Evolutionary conservation across 2,113 vertebrate species (phyloP), one percentile per base, ranked within the genome.

Genomic region (Hymenochirus boettgeri): DNA sequence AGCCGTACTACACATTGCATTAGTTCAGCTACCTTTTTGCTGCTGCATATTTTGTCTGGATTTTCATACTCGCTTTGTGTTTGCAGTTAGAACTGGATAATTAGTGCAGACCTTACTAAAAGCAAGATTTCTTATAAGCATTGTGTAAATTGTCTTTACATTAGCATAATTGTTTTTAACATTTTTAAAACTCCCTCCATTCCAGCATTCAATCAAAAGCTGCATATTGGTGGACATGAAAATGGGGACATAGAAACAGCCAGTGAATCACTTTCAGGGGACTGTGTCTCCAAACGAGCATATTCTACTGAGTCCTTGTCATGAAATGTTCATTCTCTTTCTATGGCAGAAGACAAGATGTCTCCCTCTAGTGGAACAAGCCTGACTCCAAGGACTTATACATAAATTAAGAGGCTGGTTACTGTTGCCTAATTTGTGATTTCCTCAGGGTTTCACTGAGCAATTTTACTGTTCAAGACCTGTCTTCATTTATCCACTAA

Each of bases 131-230:
- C n/a, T n/a, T 35, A 12, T 35, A 35, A 5, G 8, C 8, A 5
- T 35, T 35, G 31, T 35, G 8, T 35, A 35, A 12, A 12, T 35
- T 35, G 6, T 35, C 6, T 6, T 8, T 35, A 35, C 31, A 7
- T 6, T 35, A 35, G 31, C 5, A 12, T 35, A 12, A 12, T 6
- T 35, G 31, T 17, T 1, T 18, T 46, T 46, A 18, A 19, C 1
- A 7, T 18, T 17, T 18, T 17, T 42, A 4, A 12, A 12, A 7
- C 6, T 35, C 15, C 10, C 4, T 35, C 33, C 33, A 35, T 29
- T 17, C n/a, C 19, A 93, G 93, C 85, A 39, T 90, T 92, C 83
- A 91, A 90, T 79, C 96, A 96, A 82, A 93, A 93, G 73, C 73
- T 88, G 35, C 80, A 84, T 73, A 82, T 80, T 65, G 91, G 89